Evolutionary conservation across 2,113 vertebrate genomes (phyloP), one percentile per base, ranked within the genome.

Genomic region (Gallinago paraguaiae): DNA sequence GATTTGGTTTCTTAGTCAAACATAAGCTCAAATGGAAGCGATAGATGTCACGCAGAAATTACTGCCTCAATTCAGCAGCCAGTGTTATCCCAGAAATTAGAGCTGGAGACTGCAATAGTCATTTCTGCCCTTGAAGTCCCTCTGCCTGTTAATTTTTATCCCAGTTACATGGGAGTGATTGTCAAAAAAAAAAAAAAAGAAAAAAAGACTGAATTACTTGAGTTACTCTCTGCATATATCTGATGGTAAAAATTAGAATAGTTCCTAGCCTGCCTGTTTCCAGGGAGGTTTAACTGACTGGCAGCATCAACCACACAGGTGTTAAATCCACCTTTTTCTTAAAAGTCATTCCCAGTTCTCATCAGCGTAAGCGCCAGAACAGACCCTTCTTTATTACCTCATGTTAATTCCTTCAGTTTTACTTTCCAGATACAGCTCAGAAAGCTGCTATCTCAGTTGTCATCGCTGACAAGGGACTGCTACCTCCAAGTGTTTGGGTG

Each of bases 61-160:
- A 69, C 61, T 87, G 77, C 86, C 78, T 85, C 25, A 51, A 50
- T 65, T 93, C 61, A 79, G 61, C 74, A 90, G 61, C 53, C 27
- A 8, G 17, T 83, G 86, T 86, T 93, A 89, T 92, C 80, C 77
- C 59, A 92, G 83, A 91, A 93, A 90, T 84, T 80, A 72, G 88
- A 94, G 82, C 77, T 72, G 74, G 31, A 93, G 80, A 82, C 6
- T 3, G 65, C 53, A 92, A 50, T 19, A 86, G 39, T 57, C 7
- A 84, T 65, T 93, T 88, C 72, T 95, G 86, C 72, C 45, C 70
- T 90, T 89, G 9, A 33, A 17, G n/a, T 87, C 91, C 54, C 46
- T 65, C 77, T 79, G 59, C 41, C 61, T 74, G 61, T 35, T 94
- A 91, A 63, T 94, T 95, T 88, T 86, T 82, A 93, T 50, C 77